Conservation (phyloP, 2,113 vertebrate genomes). For the Gorsachius goisagi region DNA sequence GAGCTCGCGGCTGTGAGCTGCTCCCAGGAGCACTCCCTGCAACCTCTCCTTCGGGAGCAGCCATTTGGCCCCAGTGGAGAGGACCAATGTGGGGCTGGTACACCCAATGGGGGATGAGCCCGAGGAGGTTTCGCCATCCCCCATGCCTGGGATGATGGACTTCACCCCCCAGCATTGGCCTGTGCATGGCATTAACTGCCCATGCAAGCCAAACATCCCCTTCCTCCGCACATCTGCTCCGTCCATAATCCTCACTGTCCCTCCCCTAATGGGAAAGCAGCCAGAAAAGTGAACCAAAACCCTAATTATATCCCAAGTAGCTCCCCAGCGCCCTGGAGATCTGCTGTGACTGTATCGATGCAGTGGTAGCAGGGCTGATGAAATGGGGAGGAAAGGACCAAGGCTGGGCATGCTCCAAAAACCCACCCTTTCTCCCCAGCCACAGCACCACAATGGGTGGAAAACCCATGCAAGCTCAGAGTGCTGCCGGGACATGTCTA, state of each 20-base stretch:
- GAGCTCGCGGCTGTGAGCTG: accelerated
- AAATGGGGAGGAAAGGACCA: not conserved
- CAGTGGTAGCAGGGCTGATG: not conserved
- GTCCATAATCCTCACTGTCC: not conserved
- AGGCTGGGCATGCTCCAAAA: not conserved
- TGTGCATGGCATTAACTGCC: not conserved
- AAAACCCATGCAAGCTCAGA: not conserved
- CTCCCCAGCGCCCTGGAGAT: not conserved
- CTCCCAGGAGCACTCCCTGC: not conserved
- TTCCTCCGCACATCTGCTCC: constrained; percentile 52
- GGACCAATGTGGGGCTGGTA: not conserved
- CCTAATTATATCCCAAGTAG: constrained; percentile 51
- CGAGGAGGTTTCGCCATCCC: not conserved
- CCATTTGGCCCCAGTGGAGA: not conserved
- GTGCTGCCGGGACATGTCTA: not conserved
- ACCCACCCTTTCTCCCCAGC: not conserved
- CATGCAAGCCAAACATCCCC: not conserved
- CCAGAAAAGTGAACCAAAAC: constrained; percentile 43
- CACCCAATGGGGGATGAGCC: not conserved
- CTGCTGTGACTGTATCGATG: not conserved
- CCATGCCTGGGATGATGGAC: not conserved
- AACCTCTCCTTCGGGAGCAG: not conserved
- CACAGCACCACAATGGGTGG: not conserved
- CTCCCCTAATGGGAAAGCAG: constrained; percentile 22
- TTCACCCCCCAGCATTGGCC: not conserved